These are phyloP conservation scores for Uromys caudimaculatus DNA, from an alignment of 2,797 vertebrate genomes.

Conservation along the genomic window DNA sequence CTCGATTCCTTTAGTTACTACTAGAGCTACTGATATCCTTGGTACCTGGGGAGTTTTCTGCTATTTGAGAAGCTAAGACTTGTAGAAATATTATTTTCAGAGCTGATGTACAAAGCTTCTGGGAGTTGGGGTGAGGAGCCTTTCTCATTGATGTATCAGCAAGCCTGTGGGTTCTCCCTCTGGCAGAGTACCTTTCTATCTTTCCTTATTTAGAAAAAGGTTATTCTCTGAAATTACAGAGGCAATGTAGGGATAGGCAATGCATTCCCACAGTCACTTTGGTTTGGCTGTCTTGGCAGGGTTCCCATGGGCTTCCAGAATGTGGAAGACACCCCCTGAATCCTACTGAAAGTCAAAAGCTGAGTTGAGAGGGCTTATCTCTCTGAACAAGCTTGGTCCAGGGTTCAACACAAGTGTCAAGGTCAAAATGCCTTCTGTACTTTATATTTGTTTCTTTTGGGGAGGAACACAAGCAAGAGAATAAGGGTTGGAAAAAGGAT, in stretches of 20 bases:
- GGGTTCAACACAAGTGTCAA: neutral
- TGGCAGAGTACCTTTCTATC: neutral
- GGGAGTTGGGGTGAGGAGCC: neutral
- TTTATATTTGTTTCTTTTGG: neutral
- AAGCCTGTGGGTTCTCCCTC: neutral
- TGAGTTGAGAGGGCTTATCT: neutral
- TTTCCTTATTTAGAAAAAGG: slow-evolving; percentile 30
- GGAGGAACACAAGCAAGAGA: neutral
- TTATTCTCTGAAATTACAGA: neutral
- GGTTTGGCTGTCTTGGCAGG: neutral
- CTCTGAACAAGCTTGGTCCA: neutral
- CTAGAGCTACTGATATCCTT: neutral
- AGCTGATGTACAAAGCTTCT: neutral
- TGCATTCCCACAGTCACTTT: neutral
- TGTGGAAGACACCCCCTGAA: no score
- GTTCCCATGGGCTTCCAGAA: neutral
- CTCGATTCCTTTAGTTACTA: neutral
- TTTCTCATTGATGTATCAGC: slow-evolving; percentile 2
- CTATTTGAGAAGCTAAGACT: neutral
- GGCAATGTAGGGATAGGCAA: neutral
- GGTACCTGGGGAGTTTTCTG: neutral
- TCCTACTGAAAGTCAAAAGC: neutral
- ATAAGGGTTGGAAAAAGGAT: neutral
- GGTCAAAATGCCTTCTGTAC: neutral
- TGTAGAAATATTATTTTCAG: neutral